These are phyloP conservation scores for Rhipidura dahli DNA, from an alignment of 2,113 vertebrate genomes.

Conservation along the genomic window DNA sequence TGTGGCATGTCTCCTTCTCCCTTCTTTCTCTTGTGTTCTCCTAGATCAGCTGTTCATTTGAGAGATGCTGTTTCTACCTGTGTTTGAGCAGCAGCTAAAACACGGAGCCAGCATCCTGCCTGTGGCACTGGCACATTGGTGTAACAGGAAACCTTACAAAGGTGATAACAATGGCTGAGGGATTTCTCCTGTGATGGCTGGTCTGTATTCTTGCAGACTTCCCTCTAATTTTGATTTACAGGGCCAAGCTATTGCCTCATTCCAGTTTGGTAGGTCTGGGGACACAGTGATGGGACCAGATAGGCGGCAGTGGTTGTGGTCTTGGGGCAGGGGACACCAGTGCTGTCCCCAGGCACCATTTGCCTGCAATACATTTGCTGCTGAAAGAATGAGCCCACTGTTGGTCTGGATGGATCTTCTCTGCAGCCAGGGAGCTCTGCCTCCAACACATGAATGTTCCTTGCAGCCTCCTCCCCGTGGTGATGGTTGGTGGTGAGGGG, in stretches of 20 bases:
- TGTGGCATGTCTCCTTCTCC: background rate
- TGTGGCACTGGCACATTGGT: background rate
- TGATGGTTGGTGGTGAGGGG: background rate
- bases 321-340: background rate
- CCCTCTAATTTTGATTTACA: background rate
- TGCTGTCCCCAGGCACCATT: background rate
- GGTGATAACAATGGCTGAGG: background rate
- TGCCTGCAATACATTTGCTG: background rate
- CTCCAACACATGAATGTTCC: background rate
- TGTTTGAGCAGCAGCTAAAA: background rate
- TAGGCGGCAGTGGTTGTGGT: background rate
- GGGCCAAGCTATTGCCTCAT: accelerated
- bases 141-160: background rate
- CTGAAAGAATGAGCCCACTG: background rate
- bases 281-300: background rate
- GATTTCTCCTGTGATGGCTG: background rate
- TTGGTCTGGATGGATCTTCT: background rate
- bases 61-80: background rate
- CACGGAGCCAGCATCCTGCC: background rate
- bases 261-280: background rate
- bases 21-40: background rate
- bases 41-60: background rate
- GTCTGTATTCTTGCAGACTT: background rate
- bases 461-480: background rate
- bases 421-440: constrained; percentile 2